Conservation (phyloP, 1,140 invertebrate species). For the Pygmarrhopalites habei region DNA sequence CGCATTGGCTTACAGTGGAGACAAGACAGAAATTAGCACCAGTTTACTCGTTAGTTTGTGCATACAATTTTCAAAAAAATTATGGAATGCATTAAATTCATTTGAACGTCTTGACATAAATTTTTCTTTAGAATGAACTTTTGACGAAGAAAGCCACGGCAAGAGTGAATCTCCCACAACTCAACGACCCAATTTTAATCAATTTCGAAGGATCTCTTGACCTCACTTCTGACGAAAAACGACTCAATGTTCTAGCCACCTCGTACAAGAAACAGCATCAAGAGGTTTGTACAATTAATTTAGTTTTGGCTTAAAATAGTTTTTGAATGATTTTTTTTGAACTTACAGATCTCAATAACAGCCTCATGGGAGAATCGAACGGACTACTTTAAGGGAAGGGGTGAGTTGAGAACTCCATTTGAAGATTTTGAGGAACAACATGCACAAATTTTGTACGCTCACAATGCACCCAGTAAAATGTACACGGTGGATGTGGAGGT, state of each 20-base stretch:
- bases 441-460: slow-evolving; percentile 24
- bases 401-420: slow-evolving; percentile 32
- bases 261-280: slow-evolving; percentile 14
- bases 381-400: slow-evolving; percentile 8
- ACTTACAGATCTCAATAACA: slow-evolving; percentile 7
- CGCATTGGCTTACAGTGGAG: too few relatives aligned
- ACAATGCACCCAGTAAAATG: slow-evolving; percentile 18
- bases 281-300: slow-evolving; percentile 22
- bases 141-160: slow-evolving; percentile 1
- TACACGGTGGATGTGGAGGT: slow-evolving; percentile 26
- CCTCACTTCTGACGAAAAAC: slow-evolving; percentile 21
- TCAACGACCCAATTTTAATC: slow-evolving; percentile 2
- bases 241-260: slow-evolving; percentile 14
- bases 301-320: too few relatives aligned
- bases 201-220: slow-evolving; percentile 27
- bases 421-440: slow-evolving; percentile 31
- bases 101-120: background rate
- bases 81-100: background rate
- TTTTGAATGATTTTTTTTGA: too few relatives aligned
- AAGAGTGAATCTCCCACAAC: background rate
- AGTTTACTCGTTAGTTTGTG: background rate
- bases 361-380: slow-evolving; percentile 4
- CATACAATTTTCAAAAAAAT: background rate
- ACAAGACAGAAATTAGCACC: too few relatives aligned
- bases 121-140: slow-evolving; percentile 12